Evolutionary conservation across 2,113 vertebrate genomes (phyloP).

Genomic region (Ellobius talpinus): DNA sequence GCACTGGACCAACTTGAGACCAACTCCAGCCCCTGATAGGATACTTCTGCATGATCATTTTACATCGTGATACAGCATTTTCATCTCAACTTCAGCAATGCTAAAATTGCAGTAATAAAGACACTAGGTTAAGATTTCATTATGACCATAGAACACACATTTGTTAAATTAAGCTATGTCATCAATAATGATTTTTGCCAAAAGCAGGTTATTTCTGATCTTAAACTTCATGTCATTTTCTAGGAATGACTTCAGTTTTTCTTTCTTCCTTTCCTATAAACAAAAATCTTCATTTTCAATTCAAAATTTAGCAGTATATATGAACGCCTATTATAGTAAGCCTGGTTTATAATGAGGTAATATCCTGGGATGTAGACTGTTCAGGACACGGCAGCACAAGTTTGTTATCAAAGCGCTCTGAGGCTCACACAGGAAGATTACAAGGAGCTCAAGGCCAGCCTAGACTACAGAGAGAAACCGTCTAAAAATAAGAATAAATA

Average conservation of each 20-base stretch:
- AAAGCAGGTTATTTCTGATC: conserved; percentile 30
- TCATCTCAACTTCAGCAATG: not conserved
- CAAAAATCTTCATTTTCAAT: conserved; percentile 51
- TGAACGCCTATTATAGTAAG: not conserved
- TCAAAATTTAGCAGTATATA: conserved; percentile 8
- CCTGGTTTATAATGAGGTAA: not conserved
- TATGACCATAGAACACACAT: conserved; percentile 19
- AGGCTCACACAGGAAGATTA: not conserved
- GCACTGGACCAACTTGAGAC: not conserved
- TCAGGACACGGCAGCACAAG: not conserved
- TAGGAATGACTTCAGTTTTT: conserved; percentile 19
- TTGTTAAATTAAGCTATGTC: conserved; percentile 24
- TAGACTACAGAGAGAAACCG: not conserved
- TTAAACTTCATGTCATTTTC: conserved; percentile 49
- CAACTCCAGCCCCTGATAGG: not conserved
- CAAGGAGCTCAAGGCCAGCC: not conserved
- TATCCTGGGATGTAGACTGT: not conserved
- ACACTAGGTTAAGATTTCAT: not conserved
- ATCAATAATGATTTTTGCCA: conserved; percentile 34
- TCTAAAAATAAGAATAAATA: not conserved
- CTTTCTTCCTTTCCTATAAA: conserved; percentile 32
- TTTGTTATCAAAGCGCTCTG: not conserved
- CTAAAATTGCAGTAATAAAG: conserved; percentile 8
- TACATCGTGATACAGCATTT: not conserved
- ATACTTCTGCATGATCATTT: not conserved